Evolutionary conservation across 2,113 vertebrate species (phyloP), one percentile per base, ranked within the genome.

Genomic region (Deroptyus accipitrinus): DNA sequence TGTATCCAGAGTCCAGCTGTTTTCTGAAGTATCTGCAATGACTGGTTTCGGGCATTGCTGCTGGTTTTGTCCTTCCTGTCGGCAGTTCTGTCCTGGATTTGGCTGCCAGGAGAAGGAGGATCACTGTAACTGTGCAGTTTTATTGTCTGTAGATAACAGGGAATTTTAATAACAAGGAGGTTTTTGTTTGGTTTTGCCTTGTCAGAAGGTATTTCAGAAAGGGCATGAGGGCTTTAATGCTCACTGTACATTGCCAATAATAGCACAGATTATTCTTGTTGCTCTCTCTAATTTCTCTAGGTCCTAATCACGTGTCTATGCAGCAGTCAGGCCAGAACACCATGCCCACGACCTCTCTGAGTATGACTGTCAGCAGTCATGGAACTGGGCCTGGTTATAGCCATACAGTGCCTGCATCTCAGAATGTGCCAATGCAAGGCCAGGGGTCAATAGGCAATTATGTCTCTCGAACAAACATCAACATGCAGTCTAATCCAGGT

Each of bases 401-500:
- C 98, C 99, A 99, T 74, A 88, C 98, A 14, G 98, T 98, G 39
- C 98, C 98, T 74, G 97, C 98, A 2, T 98, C 98, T 27, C 99
- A 99, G 98, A 98, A 98, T 3, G 98, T 98, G 96, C 98, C 99
- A 92, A 98, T 99, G 98, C 99, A 99, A 94, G 98, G 98, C 95
- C 98, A 98, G 75, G 98, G 98, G 5, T 97, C 98, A 78, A 98
- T 99, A 94, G 98, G 98, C 96, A 98, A 98, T 95, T 99, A 99
- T 4, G 98, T 99, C 75, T 98, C 99, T 37, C 98, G 98, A 97
- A 98, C 98, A 98, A 99, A 99, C 98, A 98, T 99, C 98, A 99
- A 98, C 98, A 98, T 99, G 98, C 99, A 98, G 94, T 98, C 98
- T 57, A 99, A 98, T 90, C 98, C 98, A 99, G 99, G 99, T 99